Evolutionary conservation across 1,140 invertebrate species (phyloP), one percentile per base, ranked within the genome.

Genomic region (Nephotettix cincticeps): DNA sequence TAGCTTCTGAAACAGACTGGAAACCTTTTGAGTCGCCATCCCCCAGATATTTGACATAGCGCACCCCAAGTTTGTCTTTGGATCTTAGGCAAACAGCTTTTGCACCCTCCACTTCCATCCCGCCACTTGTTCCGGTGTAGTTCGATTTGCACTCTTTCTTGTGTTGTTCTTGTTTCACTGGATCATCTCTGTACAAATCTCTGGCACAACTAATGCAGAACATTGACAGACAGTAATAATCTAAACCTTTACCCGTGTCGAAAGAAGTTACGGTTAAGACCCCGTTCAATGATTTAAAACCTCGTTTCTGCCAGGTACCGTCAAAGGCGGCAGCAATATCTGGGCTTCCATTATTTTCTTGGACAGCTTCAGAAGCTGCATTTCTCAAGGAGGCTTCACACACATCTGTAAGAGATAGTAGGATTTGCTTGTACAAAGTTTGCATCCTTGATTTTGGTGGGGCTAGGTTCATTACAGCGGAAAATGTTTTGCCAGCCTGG

Each of bases 21-120:
- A 36, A 73, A 25, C 68, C 65, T 29, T 73, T 68, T n/a, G 70
- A 70, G 65, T 76, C 74, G 19, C 74, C 74, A 54, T 76, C 72
- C 14, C 61, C 68, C 13, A 68, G 51, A 23, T 68, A 58, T 61
- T 68, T 43, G 6, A 27, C 19, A 29, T 71, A 66, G 17, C 63
- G 14, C 23, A 67, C 32, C 25, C 61, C 69, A 54, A 70, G 68
- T 21, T 54, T 28, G 28, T 54, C 21, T 43, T 69, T 40, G 25
- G 73, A 77, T 61, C 76, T 58, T 66, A 65, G 29, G 70, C 68
- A 75, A 40, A 76, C 74, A 54, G 68, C 45, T 70, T 69, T 40
- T 21, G 72, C 71, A 29, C 73, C 71, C 23, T 69, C 69, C 17
- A 73, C 70, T 63, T 76, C 74, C 76, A 76, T 76, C 43, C 69